These are phyloP conservation scores for Gopherus evgoodei DNA, from an alignment of 2,113 vertebrate genomes.

Conservation along the genomic window DNA sequence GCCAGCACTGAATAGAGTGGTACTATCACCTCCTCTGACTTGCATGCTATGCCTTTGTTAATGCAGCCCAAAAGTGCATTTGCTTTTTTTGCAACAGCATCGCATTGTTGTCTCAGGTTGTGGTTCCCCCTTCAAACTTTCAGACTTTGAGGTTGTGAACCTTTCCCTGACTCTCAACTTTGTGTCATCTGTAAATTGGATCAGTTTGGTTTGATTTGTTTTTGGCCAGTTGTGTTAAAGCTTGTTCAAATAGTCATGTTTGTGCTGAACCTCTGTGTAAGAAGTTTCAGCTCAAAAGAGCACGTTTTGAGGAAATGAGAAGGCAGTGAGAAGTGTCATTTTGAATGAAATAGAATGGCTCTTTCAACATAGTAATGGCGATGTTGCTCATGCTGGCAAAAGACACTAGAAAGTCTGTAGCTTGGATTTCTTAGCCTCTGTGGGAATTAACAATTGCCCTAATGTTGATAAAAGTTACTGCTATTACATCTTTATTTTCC, in stretches of 20 bases:
- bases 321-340: rapidly evolving
- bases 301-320: not conserved
- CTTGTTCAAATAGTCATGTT: not conserved
- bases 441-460: not conserved
- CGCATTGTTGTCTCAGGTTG: too few species aligned
- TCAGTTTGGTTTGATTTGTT: not conserved
- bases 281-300: not conserved
- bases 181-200: not conserved
- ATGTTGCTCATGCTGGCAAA: not conserved
- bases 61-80: too few species aligned
- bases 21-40: too few species aligned
- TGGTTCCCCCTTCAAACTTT: too few species aligned
- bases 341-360: rapidly evolving
- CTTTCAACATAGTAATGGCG: not conserved
- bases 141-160: too few species aligned
- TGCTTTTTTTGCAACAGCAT: too few species aligned
- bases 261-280: not conserved
- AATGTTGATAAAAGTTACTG: not conserved
- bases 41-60: too few species aligned
- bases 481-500: not conserved
- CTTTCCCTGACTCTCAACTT: too few species aligned
- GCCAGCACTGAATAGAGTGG: too few species aligned
- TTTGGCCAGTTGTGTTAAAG: not conserved
- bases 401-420: not conserved
- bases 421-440: not conserved